Evolutionary conservation across 2,797 vertebrate genomes (phyloP).

Genomic region (Nasua narica): DNA sequence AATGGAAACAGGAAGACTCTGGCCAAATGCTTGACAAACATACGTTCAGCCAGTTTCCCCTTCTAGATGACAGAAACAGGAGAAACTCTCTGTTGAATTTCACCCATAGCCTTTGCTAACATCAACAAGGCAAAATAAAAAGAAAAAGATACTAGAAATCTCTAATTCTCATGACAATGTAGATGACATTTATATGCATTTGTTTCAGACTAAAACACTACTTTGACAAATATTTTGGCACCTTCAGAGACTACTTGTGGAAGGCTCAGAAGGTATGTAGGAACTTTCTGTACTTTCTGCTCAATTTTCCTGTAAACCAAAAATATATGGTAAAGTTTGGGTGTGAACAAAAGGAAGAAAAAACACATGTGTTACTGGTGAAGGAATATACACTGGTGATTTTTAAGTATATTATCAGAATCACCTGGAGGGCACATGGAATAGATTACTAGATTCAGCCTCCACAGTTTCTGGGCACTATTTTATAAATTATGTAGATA

Average conservation of each 20-base stretch:
- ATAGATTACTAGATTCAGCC: neutral
- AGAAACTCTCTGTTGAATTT: neutral
- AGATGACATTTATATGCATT: neutral
- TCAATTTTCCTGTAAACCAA: neutral
- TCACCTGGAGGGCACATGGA: neutral
- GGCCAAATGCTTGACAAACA: neutral
- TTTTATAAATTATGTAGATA: neutral
- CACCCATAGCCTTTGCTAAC: neutral
- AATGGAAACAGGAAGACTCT: neutral
- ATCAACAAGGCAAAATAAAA: neutral
- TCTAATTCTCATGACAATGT: neutral
- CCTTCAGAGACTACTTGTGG: neutral
- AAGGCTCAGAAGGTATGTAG: neutral
- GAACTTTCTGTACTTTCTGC: neutral
- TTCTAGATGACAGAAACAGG: neutral
- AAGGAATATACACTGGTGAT: neutral
- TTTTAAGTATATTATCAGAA: neutral
- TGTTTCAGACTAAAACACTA: neutral
- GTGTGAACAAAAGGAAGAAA: neutral
- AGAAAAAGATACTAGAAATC: neutral
- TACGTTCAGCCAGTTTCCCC: neutral
- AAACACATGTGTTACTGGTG: neutral
- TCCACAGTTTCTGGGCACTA: neutral
- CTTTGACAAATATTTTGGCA: neutral
- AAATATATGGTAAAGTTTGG: neutral